Conservation (phyloP, 1,140 invertebrate genomes). For the Trichogramma pretiosum region DNA sequence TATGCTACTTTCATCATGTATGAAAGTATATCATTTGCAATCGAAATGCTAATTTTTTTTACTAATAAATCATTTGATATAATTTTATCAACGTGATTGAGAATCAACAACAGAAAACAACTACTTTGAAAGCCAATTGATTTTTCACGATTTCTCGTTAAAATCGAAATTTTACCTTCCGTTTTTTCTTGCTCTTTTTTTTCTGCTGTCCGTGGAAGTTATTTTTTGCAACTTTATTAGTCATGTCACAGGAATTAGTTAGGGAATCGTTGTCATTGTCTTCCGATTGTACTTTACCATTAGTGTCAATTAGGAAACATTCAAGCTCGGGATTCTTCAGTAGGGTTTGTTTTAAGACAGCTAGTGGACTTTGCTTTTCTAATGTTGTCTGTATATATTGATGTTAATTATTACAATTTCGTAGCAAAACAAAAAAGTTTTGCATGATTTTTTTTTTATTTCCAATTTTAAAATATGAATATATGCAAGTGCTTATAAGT, state of each 20-base stretch:
- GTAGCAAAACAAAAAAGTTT: no score
- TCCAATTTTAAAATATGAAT: constrained; percentile 15
- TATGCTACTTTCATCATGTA: no score
- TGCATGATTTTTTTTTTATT: no score
- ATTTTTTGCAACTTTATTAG: constrained; percentile 34
- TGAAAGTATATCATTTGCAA: no score
- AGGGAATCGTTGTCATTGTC: constrained; percentile 32
- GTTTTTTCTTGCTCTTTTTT: constrained; percentile 41
- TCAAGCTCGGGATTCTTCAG: constrained; percentile 32
- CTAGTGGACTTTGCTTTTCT: constrained; percentile 32
- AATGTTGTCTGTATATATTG: constrained; percentile 29
- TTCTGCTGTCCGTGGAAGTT: constrained; percentile 34
- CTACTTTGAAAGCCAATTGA: no score
- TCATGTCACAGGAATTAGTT: constrained; percentile 33
- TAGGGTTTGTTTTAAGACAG: constrained; percentile 35
- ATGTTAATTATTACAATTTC: constrained; percentile 16
- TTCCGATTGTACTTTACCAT: constrained; percentile 31
- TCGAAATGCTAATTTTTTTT: no score
- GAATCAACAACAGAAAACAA: no score
- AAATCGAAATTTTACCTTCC: constrained; percentile 35
- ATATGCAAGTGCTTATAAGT: no score
- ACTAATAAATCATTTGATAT: no score
- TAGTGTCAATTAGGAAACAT: constrained; percentile 30
- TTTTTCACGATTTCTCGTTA: constrained; percentile 22
- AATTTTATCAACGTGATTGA: no score